Conservation (phyloP, 2,797 vertebrate genomes). For the Microctenopoma stevenorrisi region DNA sequence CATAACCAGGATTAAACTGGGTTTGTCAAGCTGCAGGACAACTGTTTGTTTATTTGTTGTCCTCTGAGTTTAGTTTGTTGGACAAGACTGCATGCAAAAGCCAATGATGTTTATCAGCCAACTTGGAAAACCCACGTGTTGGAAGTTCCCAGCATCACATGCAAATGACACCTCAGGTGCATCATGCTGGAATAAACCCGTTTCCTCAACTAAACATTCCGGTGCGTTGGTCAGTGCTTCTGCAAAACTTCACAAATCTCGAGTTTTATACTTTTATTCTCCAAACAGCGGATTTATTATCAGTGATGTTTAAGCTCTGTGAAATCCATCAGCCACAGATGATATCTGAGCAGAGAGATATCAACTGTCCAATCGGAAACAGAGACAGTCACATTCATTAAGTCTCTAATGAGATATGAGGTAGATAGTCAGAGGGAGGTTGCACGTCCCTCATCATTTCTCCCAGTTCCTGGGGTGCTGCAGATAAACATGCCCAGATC, state of each 20-base stretch:
- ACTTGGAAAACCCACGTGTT: constrained; percentile 33
- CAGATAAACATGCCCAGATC: constrained; percentile 62
- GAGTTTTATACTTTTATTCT: constrained; percentile 13
- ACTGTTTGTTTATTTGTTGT: constrained; percentile 37
- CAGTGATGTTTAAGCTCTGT: constrained; percentile 42
- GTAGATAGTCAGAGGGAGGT: constrained; percentile 45
- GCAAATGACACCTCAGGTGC: not conserved
- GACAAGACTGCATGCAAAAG: constrained; percentile 14
- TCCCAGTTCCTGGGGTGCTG: constrained; percentile 64
- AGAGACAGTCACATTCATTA: constrained; percentile 43
- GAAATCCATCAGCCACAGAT: constrained; percentile 65
- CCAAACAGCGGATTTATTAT: constrained; percentile 34
- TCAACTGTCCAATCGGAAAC: constrained; percentile 45
- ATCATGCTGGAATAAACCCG: not conserved
- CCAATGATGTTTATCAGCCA: constrained; percentile 32
- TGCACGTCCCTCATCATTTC: constrained; percentile 57
- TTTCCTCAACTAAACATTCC: not conserved
- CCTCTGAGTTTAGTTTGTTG: constrained; percentile 27
- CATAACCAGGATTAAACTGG: constrained; percentile 23
- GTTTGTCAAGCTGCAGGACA: constrained; percentile 24
- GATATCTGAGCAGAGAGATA: constrained; percentile 43
- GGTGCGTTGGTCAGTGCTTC: constrained; percentile 11
- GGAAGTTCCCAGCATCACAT: constrained; percentile 31
- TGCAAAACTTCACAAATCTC: constrained; percentile 15
- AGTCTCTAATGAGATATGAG: constrained; percentile 61